These are phyloP conservation scores for Bostrychus sinensis DNA, from an alignment of 2,113 vertebrate species.

Conservation along the genomic window DNA sequence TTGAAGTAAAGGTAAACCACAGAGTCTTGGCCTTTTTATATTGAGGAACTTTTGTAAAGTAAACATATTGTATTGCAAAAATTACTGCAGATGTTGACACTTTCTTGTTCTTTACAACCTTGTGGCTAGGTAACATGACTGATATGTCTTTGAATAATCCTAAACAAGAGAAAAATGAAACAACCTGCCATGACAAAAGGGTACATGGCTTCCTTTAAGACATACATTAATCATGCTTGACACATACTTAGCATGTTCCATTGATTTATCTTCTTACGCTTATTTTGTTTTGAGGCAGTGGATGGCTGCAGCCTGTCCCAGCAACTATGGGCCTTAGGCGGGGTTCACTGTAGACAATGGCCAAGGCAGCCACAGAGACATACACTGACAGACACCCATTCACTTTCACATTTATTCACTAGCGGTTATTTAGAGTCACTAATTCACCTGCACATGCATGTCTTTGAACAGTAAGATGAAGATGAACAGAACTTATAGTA, in stretches of 20 bases:
- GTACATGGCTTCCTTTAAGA: constrained; percentile 9
- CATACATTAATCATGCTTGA: constrained; percentile 29
- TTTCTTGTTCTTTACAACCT: constrained; percentile 6
- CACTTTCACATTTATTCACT: too few relatives aligned
- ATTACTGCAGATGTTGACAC: constrained; percentile 20
- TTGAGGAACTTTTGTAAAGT: constrained; percentile 29
- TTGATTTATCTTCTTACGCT: not conserved
- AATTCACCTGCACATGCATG: not conserved
- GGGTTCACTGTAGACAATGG: not conserved
- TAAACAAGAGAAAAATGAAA: constrained; percentile 32
- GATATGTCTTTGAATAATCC: constrained; percentile 26
- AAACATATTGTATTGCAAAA: constrained; percentile 25
- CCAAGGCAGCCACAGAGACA: not conserved
- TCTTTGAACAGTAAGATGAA: not conserved
- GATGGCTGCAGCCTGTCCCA: not conserved
- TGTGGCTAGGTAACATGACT: constrained; percentile 11
- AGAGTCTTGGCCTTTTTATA: constrained; percentile 30
- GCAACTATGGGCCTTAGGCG: constrained; percentile 1
- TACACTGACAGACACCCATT: not conserved
- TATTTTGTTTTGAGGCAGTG: not conserved
- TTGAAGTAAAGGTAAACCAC: constrained; percentile 29
- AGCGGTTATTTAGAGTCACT: not conserved
- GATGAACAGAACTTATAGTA: not conserved
- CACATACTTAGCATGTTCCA: constrained; percentile 25
- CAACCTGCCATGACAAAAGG: constrained; percentile 18